These are phyloP conservation scores for Rhineura floridana DNA, from an alignment of 2,113 vertebrate genomes.

Conservation along the genomic window DNA sequence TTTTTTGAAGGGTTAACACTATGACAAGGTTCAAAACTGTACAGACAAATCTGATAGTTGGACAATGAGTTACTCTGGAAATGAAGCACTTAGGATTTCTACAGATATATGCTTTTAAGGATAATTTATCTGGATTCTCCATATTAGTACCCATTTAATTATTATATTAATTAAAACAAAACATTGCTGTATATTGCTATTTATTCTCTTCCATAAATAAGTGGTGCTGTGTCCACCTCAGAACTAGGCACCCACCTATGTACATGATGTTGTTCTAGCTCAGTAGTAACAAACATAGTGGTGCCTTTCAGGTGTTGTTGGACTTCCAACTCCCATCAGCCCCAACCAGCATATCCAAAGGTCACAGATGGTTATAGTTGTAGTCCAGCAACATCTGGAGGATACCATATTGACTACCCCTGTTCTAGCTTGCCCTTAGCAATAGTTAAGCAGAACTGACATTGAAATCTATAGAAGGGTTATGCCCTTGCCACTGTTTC, in stretches of 20 bases:
- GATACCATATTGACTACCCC: no score
- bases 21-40: not conserved
- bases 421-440: no score
- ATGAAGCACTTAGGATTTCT: constrained; percentile 24
- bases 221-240: not conserved
- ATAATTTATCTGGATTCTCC: not conserved
- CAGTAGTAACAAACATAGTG: no score
- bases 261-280: no score
- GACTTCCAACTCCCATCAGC: no score
- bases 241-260: not conserved
- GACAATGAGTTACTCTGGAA: not conserved
- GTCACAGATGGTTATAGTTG: no score
- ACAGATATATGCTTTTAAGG: not conserved
- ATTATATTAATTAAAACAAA: not conserved
- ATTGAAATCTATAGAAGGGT: not conserved
- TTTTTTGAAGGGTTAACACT: constrained; percentile 6
- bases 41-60: not conserved
- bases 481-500: not conserved
- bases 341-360: no score
- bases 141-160: not conserved
- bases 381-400: no score
- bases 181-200: not conserved
- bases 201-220: not conserved
- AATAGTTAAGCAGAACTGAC: not conserved
- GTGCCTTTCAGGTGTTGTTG: no score